These are phyloP conservation scores for Bathynomus jamesi DNA, from an alignment of 1,140 invertebrate genomes.

Conservation along the genomic window DNA sequence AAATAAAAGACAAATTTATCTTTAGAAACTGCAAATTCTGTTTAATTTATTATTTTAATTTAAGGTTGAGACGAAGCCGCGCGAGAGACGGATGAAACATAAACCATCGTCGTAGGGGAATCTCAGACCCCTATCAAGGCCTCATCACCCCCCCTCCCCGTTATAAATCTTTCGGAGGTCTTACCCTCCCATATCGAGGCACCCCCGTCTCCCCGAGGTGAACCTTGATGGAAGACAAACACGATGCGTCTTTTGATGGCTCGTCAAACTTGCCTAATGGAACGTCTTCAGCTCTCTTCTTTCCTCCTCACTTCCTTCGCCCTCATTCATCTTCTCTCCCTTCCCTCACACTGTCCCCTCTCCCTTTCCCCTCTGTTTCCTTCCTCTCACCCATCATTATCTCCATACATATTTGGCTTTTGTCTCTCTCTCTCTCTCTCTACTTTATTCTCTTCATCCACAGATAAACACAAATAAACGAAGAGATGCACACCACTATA, in stretches of 20 bases:
- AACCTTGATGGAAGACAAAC: not conserved
- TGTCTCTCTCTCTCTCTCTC: not conserved
- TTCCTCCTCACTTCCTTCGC: not conserved
- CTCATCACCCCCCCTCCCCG: too few species aligned
- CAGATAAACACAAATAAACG: too few species aligned
- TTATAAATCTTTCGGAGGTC: too few species aligned
- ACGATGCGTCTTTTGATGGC: not conserved
- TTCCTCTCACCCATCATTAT: not conserved
- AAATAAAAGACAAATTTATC: too few species aligned
- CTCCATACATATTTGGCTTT: not conserved
- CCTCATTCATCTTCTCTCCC: not conserved
- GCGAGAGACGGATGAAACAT: too few species aligned
- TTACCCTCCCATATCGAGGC: too few species aligned
- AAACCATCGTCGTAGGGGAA: too few species aligned
- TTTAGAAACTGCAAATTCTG: too few species aligned
- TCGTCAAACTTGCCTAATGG: slow-evolving; percentile 1
- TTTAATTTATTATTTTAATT: too few species aligned
- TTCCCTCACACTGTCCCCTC: not conserved
- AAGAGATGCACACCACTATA: too few species aligned
- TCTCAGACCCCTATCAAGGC: too few species aligned
- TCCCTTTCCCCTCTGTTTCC: not conserved
- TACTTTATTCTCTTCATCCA: not conserved
- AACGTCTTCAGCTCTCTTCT: not conserved
- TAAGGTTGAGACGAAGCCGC: too few species aligned
- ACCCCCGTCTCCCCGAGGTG: not conserved